Percentiles rank a stretch among this genome's conserved stretches.
Evolutionary conservation across 1,140 invertebrate species (phyloP).

Genomic region (Drosophila micromelanica): DNA sequence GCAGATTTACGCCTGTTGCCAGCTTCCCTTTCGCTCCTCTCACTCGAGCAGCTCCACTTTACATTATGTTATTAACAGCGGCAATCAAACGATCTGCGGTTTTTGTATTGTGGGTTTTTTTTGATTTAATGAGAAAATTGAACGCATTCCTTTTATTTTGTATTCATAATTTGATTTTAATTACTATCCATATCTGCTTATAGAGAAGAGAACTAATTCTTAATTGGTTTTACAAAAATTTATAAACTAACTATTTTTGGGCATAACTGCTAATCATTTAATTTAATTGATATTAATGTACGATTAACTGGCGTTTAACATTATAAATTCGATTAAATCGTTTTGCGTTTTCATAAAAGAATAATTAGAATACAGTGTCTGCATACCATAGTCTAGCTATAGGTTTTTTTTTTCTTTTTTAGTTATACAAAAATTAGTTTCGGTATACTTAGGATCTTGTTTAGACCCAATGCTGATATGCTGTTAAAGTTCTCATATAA

Average conservation of each 20-base stretch:
- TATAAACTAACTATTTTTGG: conserved; percentile 74
- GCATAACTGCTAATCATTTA: conserved; percentile 73
- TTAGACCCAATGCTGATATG: conserved; percentile 70
- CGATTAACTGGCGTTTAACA: conserved; percentile 79
- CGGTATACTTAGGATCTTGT: conserved; percentile 60
- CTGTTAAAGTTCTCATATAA: conserved; percentile 49
- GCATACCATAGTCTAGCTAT: conserved; percentile 22
- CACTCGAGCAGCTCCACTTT: background rate
- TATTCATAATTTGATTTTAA: conserved; percentile 76
- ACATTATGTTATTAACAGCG: background rate
- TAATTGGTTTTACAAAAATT: conserved; percentile 78
- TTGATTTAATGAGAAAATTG: no score
- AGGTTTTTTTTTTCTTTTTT: background rate
- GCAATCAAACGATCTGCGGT: background rate
- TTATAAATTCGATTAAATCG: conserved; percentile 84
- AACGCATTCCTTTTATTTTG: conserved; percentile 9
- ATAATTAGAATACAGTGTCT: conserved; percentile 45
- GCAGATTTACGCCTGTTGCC: conserved; percentile 56
- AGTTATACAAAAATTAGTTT: conserved; percentile 58
- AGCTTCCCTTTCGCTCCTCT: background rate
- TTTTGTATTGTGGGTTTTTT: background rate
- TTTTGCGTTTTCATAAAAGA: conserved; percentile 53
- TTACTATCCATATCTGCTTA: conserved; percentile 78
- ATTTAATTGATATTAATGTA: conserved; percentile 79
- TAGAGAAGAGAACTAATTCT: conserved; percentile 72